Evolutionary conservation across 2,888 invertebrate genomes (phyloP).

Genomic region (Eupithecia vulgata): DNA sequence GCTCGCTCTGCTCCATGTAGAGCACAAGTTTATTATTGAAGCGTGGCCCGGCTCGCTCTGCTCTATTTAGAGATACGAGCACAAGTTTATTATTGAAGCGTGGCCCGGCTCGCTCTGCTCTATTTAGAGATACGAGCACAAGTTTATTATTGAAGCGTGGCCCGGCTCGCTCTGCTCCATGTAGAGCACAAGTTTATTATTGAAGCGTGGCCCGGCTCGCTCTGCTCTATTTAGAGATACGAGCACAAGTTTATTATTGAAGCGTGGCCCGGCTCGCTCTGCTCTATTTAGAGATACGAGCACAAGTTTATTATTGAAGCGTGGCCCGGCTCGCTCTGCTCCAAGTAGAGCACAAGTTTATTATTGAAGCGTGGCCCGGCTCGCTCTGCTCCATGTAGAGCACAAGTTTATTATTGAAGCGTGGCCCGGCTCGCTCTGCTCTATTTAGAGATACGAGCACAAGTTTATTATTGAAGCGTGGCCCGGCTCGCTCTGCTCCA

Average conservation of each 20-base stretch:
- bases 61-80: slow-evolving; percentile 1
- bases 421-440: neutral
- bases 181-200: slow-evolving; percentile 24
- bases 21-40: slow-evolving; percentile 27
- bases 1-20: neutral
- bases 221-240: neutral
- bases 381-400: neutral
- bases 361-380: slow-evolving; percentile 21
- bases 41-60: neutral
- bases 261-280: neutral
- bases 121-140: neutral
- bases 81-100: slow-evolving; percentile 27
- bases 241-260: slow-evolving; percentile 30
- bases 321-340: neutral
- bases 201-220: slow-evolving; percentile 10
- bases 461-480: slow-evolving; percentile 27
- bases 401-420: slow-evolving; percentile 28
- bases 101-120: neutral
- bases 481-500: neutral
- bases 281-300: slow-evolving; percentile 3
- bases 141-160: slow-evolving; percentile 27
- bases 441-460: neutral
- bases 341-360: slow-evolving; percentile 15
- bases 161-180: neutral
- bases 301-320: slow-evolving; percentile 28